Percentiles rank a stretch among this genome's conserved stretches.
Evolutionary conservation across 2,113 vertebrate species (phyloP).

Genomic region (Microtus montanus): DNA sequence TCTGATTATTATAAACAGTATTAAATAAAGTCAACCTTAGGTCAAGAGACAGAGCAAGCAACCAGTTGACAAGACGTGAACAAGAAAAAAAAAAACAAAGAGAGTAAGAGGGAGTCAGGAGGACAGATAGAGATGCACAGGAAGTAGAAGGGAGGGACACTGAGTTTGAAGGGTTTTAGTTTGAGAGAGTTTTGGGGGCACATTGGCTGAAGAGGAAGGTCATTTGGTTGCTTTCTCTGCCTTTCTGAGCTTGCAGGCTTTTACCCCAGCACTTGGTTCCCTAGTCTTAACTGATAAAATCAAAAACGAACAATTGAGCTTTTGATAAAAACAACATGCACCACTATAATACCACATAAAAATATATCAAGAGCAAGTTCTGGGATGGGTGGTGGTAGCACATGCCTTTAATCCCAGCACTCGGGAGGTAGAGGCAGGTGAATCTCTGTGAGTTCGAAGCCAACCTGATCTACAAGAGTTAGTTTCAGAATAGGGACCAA

Average conservation of each 20-base stretch:
- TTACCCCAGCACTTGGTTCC: background rate
- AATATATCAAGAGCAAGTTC: slow-evolving; percentile 12
- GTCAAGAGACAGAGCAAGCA: background rate
- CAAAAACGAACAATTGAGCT: background rate
- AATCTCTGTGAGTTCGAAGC: too few species aligned
- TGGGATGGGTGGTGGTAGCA: too few species aligned
- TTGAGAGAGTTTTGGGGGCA: background rate
- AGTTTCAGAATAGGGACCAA: too few species aligned
- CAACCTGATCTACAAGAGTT: too few species aligned
- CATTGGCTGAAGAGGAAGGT: background rate
- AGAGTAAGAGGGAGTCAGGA: background rate
- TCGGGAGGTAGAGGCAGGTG: too few species aligned
- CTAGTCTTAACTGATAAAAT: background rate
- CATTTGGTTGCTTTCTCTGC: background rate
- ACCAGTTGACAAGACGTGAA: background rate
- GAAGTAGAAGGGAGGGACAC: background rate
- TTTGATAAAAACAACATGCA: background rate
- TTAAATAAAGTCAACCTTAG: background rate
- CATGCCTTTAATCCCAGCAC: too few species aligned
- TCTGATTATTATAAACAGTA: background rate
- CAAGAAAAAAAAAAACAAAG: background rate
- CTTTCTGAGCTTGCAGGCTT: background rate
- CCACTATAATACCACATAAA: background rate
- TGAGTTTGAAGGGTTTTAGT: background rate
- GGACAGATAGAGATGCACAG: background rate